A percentile compares a stretch with the other conserved stretches of the same genome.
phyloP scores from a whole-genome alignment of 2,888 invertebrate genomes.

The Theretra japonica region DNA sequence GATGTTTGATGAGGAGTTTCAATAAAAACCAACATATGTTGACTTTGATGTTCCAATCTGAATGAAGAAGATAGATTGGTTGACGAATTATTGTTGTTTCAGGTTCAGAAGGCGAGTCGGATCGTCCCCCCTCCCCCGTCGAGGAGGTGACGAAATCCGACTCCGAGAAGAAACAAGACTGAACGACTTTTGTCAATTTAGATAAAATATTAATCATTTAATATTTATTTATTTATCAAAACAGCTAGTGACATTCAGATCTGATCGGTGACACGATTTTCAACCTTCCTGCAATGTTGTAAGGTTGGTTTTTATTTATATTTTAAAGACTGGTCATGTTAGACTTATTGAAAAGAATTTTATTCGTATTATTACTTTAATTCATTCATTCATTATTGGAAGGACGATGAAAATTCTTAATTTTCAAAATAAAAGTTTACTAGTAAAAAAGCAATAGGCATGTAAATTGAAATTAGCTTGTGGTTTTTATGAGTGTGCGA shows the following conservation, averaged over 20 bases:
- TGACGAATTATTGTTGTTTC: conserved; percentile 28
- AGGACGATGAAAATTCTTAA: background rate
- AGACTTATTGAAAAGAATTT: background rate
- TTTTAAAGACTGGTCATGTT: background rate
- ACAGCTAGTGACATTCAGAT: background rate
- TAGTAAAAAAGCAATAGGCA: too few species aligned
- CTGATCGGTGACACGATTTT: conserved; percentile 1
- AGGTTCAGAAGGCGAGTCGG: conserved; percentile 64
- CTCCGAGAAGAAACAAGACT: conserved; percentile 78
- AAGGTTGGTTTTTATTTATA: background rate
- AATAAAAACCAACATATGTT: too few species aligned
- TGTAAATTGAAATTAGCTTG: background rate
- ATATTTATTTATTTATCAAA: conserved; percentile 25
- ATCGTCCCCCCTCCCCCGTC: conserved; percentile 63
- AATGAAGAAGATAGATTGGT: background rate
- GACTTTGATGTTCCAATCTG: too few species aligned
- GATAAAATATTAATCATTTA: conserved; percentile 24
- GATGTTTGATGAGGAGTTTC: too few species aligned
- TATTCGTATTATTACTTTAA: background rate
- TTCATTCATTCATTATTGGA: background rate
- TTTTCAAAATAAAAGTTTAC: background rate
- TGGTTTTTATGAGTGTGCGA: background rate
- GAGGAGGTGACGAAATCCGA: conserved; percentile 66
- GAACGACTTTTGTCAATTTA: conserved; percentile 47
- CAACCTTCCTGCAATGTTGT: background rate